Conservation (phyloP, 1,140 invertebrate genomes). For the Melipona quadrifasciata region DNA sequence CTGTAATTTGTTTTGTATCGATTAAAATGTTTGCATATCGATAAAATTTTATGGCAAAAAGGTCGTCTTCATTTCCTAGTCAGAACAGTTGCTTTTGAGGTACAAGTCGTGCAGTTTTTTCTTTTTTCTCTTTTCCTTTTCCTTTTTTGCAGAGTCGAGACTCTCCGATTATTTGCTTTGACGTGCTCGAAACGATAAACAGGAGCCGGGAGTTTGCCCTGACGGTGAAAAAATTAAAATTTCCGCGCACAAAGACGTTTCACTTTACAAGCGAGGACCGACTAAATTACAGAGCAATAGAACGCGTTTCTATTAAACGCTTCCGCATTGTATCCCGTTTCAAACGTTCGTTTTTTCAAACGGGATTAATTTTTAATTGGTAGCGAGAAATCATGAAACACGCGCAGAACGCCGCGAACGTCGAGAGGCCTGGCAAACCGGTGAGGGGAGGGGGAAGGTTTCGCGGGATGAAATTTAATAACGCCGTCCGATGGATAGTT, state of each 20-base stretch:
- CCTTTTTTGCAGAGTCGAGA: not conserved
- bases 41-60: too few species aligned
- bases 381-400: not conserved
- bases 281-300: not conserved
- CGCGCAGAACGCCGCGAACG: not conserved
- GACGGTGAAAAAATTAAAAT: not conserved
- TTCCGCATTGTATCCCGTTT: not conserved
- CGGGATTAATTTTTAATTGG: constrained; percentile 7
- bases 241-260: not conserved
- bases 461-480: constrained; percentile 18
- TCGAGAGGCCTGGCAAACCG: not conserved
- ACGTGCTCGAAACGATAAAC: too few species aligned
- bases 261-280: not conserved
- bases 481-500: not conserved
- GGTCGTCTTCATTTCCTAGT: too few species aligned
- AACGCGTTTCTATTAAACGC: not conserved
- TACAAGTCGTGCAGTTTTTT: too few species aligned
- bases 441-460: too few species aligned
- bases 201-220: not conserved
- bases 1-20: too few species aligned
- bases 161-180: not conserved
- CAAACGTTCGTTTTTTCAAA: not conserved
- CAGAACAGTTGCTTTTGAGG: too few species aligned
- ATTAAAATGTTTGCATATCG: too few species aligned
- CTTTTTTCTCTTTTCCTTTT: too few species aligned